Evolutionary conservation across 1,140 invertebrate species (phyloP).

Genomic region (Vanessa tameamea): DNA sequence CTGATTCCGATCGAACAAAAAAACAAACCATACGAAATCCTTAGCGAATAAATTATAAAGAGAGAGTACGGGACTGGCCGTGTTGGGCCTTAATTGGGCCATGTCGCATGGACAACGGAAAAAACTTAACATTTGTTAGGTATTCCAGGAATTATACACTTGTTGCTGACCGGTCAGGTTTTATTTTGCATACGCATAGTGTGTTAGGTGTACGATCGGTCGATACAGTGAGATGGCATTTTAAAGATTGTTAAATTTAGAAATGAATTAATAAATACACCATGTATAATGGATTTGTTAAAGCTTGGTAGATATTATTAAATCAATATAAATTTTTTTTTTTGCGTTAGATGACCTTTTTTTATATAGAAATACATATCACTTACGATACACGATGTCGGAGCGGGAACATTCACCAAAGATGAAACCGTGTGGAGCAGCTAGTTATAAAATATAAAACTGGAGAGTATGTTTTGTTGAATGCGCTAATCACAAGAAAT

Average conservation of each 20-base stretch:
- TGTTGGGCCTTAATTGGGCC: constrained; percentile 75
- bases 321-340: too few species aligned
- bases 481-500: too few species aligned
- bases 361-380: too few species aligned
- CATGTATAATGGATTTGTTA: not conserved
- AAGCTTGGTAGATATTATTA: too few species aligned
- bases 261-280: not conserved
- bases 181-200: constrained; percentile 42
- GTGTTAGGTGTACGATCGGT: constrained; percentile 13
- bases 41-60: constrained; percentile 77
- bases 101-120: constrained; percentile 66
- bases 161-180: constrained; percentile 59
- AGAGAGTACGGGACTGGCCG: constrained; percentile 47
- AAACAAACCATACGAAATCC: constrained; percentile 64
- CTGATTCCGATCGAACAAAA: constrained; percentile 69
- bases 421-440: too few species aligned
- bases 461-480: too few species aligned
- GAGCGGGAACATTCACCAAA: too few species aligned
- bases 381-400: too few species aligned
- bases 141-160: constrained; percentile 77
- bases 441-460: too few species aligned
- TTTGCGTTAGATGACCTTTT: too few species aligned
- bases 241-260: constrained; percentile 5
- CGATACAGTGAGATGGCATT: constrained; percentile 8
- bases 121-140: constrained; percentile 78